Conservation (phyloP, 2,113 vertebrate genomes). For the Erinaceus europaeus region DNA sequence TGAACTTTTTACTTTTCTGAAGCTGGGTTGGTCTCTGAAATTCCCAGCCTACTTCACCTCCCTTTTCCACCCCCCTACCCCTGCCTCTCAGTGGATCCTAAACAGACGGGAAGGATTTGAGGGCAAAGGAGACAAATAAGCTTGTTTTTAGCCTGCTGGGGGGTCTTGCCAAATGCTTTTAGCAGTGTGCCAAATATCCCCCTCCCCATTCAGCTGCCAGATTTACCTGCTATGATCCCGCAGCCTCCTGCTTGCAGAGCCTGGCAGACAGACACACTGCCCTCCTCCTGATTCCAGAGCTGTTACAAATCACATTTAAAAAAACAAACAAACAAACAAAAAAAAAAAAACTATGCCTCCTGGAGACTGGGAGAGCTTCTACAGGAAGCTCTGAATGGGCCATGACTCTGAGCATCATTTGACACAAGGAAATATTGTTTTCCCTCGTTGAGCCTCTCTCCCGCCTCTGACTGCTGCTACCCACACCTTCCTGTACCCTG, state of each 20-base stretch:
- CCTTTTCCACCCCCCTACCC: too few relatives aligned
- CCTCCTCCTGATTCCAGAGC: not conserved
- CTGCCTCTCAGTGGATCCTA: not conserved
- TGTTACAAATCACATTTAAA: not conserved
- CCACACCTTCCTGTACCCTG: not conserved
- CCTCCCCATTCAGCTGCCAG: not conserved
- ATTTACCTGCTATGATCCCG: not conserved
- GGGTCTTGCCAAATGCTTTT: not conserved
- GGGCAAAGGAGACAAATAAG: not conserved
- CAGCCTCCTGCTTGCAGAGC: not conserved
- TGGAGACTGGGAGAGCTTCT: not conserved
- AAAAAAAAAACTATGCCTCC: not conserved
- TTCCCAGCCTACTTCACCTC: not conserved
- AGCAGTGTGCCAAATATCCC: accelerated
- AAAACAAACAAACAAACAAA: too few relatives aligned
- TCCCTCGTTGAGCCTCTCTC: accelerated
- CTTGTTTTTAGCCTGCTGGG: not conserved
- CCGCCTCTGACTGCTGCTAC: not conserved
- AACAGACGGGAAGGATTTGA: not conserved
- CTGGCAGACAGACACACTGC: accelerated
- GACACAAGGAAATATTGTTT: not conserved
- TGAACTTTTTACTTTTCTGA: not conserved
- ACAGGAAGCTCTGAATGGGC: not conserved
- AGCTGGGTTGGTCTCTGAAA: not conserved
- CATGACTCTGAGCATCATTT: not conserved